A percentile compares a stretch with the other conserved stretches of the same genome.
These are phyloP conservation scores for Calliopsis andreniformis DNA, from an alignment of 1,140 invertebrate genomes.

Conservation along the genomic window DNA sequence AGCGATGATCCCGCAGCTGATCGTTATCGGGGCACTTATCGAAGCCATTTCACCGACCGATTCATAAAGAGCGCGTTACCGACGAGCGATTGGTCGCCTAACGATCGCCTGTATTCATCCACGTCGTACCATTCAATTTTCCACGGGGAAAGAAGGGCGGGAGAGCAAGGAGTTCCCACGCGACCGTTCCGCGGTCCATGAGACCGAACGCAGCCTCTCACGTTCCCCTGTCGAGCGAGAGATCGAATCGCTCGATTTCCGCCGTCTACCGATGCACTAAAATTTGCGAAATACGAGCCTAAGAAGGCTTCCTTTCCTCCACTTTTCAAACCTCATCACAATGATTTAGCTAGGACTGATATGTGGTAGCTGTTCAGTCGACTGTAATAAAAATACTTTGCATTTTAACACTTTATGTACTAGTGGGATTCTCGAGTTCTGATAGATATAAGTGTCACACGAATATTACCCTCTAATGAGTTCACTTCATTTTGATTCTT, in stretches of 20 bases:
- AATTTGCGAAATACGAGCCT: background rate
- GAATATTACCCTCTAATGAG: no score
- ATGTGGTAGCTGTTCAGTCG: no score
- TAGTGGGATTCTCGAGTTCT: no score
- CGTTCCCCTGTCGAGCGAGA: constrained; percentile 50
- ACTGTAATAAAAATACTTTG: no score
- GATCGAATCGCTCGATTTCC: constrained; percentile 44
- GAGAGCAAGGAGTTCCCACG: constrained; percentile 63
- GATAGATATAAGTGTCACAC: no score
- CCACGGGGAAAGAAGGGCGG: constrained; percentile 37
- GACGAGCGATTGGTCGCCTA: constrained; percentile 52
- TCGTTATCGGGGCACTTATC: constrained; percentile 66
- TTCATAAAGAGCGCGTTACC: constrained; percentile 40
- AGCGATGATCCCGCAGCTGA: constrained; percentile 17
- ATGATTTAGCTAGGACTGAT: no score
- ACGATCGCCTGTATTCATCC: constrained; percentile 60
- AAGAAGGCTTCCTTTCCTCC: background rate
- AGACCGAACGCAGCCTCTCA: constrained; percentile 41
- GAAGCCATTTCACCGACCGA: constrained; percentile 46
- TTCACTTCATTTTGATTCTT: no score
- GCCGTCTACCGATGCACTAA: constrained; percentile 25
- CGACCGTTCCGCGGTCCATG: constrained; percentile 41
- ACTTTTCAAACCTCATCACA: no score
- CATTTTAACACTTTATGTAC: no score
- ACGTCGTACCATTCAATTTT: constrained; percentile 69